Conservation (phyloP, 2,113 vertebrate genomes). For the Xiphophorus couchianus region DNA sequence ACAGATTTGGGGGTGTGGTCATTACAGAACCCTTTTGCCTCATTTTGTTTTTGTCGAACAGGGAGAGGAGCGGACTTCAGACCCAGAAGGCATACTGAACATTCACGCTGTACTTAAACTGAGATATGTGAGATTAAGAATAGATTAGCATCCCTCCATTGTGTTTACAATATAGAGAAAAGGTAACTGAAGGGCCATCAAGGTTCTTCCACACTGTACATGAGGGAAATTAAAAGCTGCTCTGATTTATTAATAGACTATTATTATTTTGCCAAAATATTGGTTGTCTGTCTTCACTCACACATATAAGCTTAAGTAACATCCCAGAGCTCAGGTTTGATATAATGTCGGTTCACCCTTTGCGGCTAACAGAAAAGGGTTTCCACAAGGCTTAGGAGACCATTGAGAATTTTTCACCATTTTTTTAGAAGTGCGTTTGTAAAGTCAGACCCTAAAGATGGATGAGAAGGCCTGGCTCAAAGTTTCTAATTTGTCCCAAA, state of each 20-base stretch:
- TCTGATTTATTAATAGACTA: background rate
- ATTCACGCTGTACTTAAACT: background rate
- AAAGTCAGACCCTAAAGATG: no score
- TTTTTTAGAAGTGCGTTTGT: no score
- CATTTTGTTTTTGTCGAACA: slow-evolving; percentile 15
- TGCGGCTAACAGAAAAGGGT: no score
- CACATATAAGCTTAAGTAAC: no score
- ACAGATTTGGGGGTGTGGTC: background rate
- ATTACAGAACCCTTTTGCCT: background rate
- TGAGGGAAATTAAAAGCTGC: background rate
- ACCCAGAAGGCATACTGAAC: background rate
- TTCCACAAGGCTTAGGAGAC: no score
- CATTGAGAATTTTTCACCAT: no score
- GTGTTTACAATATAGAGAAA: background rate
- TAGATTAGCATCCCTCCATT: background rate
- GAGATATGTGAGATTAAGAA: background rate
- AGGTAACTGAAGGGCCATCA: background rate
- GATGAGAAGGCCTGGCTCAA: no score
- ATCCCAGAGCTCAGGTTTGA: no score
- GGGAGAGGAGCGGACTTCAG: background rate
- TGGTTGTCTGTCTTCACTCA: no score
- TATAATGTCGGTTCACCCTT: no score
- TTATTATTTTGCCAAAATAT: no score
- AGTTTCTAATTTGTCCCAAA: no score
- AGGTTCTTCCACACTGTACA: background rate